Evolutionary conservation across 2,888 invertebrate genomes (phyloP).

Genomic region (Ptychoptera contaminata): DNA sequence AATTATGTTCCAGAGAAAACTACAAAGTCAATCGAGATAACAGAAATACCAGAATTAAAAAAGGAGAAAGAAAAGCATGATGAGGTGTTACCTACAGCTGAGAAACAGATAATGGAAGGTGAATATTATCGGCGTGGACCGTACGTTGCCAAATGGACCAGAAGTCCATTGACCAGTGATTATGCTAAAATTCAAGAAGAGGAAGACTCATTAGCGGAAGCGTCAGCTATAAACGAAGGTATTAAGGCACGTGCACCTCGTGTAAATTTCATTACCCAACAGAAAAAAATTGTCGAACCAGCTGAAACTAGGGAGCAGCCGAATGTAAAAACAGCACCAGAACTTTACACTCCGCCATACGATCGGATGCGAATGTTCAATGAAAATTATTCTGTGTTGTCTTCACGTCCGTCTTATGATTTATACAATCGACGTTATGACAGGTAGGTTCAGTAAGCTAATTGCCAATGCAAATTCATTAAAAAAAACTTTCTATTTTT

Average conservation of each 20-base stretch:
- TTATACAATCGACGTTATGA: conserved; percentile 28
- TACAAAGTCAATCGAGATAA: conserved; percentile 1
- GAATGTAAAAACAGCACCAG: conserved; percentile 12
- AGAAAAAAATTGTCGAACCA: conserved; percentile 17
- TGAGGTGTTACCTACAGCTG: conserved; percentile 25
- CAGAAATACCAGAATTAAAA: background rate
- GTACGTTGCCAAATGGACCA: conserved; percentile 44
- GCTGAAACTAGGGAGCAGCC: conserved; percentile 11
- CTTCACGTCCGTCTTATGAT: conserved; percentile 27
- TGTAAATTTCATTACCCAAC: conserved; percentile 50
- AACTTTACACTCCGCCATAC: background rate
- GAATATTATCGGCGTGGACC: conserved; percentile 41
- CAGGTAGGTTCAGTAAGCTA: conserved; percentile 21
- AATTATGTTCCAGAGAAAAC: conserved; percentile 5
- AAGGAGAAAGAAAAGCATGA: conserved; percentile 19
- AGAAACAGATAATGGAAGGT: conserved; percentile 30
- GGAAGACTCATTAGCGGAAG: conserved; percentile 33
- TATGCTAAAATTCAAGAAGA: conserved; percentile 18
- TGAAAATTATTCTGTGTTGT: conserved; percentile 15
- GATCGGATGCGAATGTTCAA: background rate
- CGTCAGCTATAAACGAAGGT: conserved; percentile 37
- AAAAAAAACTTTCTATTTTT: background rate
- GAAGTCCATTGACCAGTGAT: conserved; percentile 36
- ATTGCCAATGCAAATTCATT: no score
- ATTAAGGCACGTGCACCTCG: conserved; percentile 43